Base-by-base conservation (phyloP, 2,888 invertebrate species). In the Cheilosia urbana region DNA sequence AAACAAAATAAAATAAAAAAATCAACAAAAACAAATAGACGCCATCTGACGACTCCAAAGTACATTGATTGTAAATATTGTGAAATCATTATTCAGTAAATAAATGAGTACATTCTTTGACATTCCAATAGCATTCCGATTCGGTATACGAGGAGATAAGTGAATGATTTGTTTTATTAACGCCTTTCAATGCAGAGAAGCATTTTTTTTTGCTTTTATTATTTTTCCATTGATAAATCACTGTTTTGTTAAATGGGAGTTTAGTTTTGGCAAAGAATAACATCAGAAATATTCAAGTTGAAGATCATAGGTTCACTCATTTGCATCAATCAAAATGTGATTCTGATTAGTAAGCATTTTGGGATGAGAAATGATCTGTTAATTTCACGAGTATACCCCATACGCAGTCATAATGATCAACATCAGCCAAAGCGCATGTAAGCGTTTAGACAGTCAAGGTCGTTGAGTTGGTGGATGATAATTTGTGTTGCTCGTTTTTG, bases 41-140 rank as follows among this genome's bases (percentile, higher is more conserved):
- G 53, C 53, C 72, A 73, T 63, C 72, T 73, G 63, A 42, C 53
- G 42, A n/a, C 15, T 53, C 40, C 63, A 73, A 73, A 63, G 72
- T 73, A 45, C 63, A 73, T 62, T 42, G 40, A 62, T 62, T 63
- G 27, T 30, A 42, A 62, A 30, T 53, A 24, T 73, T 73, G 53
- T 73, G 72, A 62, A 69, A 72, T 62, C 17, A 15, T 11, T 45
- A 69, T 57, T 69, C 57, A 47, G 21, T 58, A 30, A 30, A 30
- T 30, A 30, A 30, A 9, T 24, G 30, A 71, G 21, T 45, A 42
- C 27, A 30, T 68, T 34, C 9, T 21, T 63, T 49, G 5, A 4
- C 30, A 47, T 57, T 57, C 24, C 11, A 17, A 30, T 30, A 17
- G 13, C 13, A 3, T 37, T 37, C 2, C 37, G 37, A 37, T 4